A percentile compares a stretch with the other conserved stretches of the same genome.
These are phyloP conservation scores for Trididemnum clinides DNA, from an alignment of 23 tunicate genomes.

Conservation along the genomic window DNA sequence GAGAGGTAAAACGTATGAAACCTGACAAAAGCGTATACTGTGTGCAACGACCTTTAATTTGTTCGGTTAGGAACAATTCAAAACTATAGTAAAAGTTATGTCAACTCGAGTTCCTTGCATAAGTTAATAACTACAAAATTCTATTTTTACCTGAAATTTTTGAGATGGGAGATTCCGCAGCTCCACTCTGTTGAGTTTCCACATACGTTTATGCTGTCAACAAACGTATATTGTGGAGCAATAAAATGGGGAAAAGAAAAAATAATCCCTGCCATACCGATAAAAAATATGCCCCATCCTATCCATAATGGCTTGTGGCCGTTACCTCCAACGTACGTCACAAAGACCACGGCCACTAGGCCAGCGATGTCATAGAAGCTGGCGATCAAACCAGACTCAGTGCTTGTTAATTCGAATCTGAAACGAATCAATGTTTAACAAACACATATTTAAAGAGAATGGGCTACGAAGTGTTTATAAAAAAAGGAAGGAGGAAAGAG, in stretches of 20 bases:
- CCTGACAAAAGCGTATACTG: no score
- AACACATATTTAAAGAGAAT: neutral
- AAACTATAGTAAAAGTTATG: no score
- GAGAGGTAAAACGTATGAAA: no score
- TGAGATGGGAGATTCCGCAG: conserved; percentile 25
- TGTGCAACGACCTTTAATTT: no score
- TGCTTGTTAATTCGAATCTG: conserved; percentile 79
- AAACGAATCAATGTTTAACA: neutral
- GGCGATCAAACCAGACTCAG: conserved; percentile 80
- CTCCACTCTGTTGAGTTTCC: conserved; percentile 8
- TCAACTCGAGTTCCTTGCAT: no score
- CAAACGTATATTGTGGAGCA: conserved; percentile 61
- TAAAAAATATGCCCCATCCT: conserved; percentile 79
- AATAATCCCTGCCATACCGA: conserved; percentile 60
- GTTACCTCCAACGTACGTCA: conserved; percentile 76
- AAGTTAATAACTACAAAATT: no score
- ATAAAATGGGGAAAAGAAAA: conserved; percentile 83
- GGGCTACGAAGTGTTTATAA: neutral
- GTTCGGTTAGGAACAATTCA: no score
- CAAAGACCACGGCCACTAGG: conserved; percentile 52
- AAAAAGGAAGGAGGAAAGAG: neutral
- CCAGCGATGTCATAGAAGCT: conserved; percentile 66
- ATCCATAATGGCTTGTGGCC: conserved; percentile 83
- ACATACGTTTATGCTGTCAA: conserved; percentile 24
- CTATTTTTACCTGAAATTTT: conserved; percentile 53